phyloP scores from a whole-genome alignment of 2,113 vertebrate species.

The Callipepla californica region DNA sequence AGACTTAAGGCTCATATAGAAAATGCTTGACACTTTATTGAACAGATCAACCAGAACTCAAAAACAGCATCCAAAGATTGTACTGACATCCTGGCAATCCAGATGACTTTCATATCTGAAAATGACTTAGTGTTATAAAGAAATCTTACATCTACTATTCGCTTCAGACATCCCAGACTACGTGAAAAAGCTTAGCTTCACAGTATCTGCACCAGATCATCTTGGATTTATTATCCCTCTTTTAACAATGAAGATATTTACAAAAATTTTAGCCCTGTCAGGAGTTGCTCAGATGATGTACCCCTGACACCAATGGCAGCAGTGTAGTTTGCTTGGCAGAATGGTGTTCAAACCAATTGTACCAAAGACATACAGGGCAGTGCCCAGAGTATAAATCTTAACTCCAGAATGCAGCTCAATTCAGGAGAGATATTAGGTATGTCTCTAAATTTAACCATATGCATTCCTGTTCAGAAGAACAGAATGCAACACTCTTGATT shows the following conservation, averaged over 20 bases:
- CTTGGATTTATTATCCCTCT: neutral
- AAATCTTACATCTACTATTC: neutral
- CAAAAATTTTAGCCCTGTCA: neutral
- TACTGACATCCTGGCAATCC: neutral
- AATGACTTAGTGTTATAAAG: neutral
- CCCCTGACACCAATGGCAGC: neutral
- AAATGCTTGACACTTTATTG: neutral
- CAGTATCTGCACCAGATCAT: neutral
- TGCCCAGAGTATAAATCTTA: neutral
- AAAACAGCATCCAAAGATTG: neutral
- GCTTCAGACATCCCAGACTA: neutral
- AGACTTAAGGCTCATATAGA: neutral
- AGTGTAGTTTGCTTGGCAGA: neutral
- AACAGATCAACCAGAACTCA: neutral
- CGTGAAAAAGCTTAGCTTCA: neutral
- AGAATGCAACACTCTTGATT: neutral
- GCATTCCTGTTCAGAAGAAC: neutral
- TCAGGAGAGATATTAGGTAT: neutral
- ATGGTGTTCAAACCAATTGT: accelerated
- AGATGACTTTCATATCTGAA: neutral
- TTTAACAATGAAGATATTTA: neutral
- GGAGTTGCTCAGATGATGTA: neutral
- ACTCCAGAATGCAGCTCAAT: neutral
- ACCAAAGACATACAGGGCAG: neutral
- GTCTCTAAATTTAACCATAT: neutral